phyloP scores from a whole-genome alignment of 2,888 invertebrate genomes.

The Tetramorium bicarinatum region DNA sequence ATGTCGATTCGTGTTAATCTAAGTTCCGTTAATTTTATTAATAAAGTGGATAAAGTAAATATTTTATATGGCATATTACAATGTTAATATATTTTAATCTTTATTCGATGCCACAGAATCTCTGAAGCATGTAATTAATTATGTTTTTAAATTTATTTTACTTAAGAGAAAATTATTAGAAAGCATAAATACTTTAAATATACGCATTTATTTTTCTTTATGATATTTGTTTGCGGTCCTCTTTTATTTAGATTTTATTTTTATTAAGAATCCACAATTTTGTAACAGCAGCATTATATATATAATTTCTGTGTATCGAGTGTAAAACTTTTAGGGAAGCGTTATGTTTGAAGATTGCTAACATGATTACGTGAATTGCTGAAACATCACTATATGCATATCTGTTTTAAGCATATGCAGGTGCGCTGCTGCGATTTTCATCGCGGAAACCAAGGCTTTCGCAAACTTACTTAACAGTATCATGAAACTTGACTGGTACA shows the following conservation, averaged over 20 bases:
- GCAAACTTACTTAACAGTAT: slow-evolving; percentile 76
- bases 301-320: neutral
- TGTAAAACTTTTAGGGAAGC: slow-evolving; percentile 31
- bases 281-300: neutral
- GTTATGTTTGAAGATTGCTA: slow-evolving; percentile 52
- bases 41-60: neutral
- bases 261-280: neutral
- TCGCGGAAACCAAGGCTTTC: slow-evolving; percentile 60
- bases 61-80: neutral
- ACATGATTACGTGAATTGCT: slow-evolving; percentile 47
- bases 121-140: neutral
- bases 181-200: neutral
- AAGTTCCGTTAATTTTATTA: slow-evolving; percentile 17
- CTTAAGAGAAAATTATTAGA: neutral
- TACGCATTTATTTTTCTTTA: neutral
- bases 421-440: slow-evolving; percentile 65
- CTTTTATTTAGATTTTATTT: slow-evolving; percentile 4
- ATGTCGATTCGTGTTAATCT: neutral
- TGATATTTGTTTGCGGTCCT: neutral
- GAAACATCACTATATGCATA: slow-evolving; percentile 55
- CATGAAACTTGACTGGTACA: slow-evolving; percentile 79
- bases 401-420: slow-evolving; percentile 61
- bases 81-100: neutral
- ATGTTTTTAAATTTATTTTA: neutral
- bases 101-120: neutral